phyloP scores from a whole-genome alignment of 2,797 vertebrate genomes.

The Nannoperca australis region DNA sequence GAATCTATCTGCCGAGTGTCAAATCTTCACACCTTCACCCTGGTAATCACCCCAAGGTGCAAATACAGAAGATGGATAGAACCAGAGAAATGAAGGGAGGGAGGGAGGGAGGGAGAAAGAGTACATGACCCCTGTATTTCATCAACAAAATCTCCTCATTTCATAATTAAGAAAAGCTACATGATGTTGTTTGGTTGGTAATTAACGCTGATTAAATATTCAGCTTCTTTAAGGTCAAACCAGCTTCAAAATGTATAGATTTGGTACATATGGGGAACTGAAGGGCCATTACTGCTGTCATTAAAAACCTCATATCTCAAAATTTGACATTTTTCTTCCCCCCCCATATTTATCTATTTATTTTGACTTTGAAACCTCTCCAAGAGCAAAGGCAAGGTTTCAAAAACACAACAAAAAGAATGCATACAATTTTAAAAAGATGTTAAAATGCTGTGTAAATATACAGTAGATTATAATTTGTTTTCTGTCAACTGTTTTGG shows the following conservation, averaged over 20 bases:
- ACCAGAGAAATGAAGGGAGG: conserved; percentile 35
- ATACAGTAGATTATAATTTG: too few species aligned
- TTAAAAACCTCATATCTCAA: conserved; percentile 36
- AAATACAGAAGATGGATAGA: conserved; percentile 88
- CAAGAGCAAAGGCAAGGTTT: neutral
- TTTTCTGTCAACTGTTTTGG: neutral
- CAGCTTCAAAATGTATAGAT: conserved; percentile 64
- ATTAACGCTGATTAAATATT: conserved; percentile 82
- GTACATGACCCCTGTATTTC: conserved; percentile 65
- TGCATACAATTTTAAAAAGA: neutral
- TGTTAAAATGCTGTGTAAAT: neutral
- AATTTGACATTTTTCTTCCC: conserved; percentile 38
- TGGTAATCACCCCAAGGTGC: conserved; percentile 93
- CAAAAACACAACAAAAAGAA: neutral
- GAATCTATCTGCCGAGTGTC: conserved; percentile 96
- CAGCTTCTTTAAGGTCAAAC: conserved; percentile 79
- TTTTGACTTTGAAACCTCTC: conserved; percentile 10
- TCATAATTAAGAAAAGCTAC: conserved; percentile 78
- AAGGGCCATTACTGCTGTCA: conserved; percentile 36
- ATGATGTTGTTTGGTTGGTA: conserved; percentile 73
- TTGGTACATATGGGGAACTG: conserved; percentile 20
- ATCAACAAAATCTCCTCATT: conserved; percentile 78
- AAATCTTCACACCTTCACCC: conserved; percentile 94
- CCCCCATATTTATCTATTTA: neutral
- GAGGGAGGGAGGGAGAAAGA: conserved; percentile 2